These are phyloP conservation scores for Probosciger aterrimus DNA, from an alignment of 2,113 vertebrate species.

Conservation along the genomic window DNA sequence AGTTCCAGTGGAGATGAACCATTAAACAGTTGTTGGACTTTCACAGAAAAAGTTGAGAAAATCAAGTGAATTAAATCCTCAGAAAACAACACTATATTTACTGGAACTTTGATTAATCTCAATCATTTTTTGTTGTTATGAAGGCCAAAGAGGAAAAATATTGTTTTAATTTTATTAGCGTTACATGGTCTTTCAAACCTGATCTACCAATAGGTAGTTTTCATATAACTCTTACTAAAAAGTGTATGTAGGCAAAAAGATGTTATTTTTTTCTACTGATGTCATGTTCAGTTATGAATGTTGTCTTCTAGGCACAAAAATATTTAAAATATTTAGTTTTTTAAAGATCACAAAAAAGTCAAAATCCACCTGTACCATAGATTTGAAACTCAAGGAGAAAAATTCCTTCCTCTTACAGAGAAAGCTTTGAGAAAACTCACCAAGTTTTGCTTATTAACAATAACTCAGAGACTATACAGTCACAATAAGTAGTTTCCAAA, in stretches of 20 bases:
- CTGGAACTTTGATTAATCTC: neutral
- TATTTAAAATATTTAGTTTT: neutral
- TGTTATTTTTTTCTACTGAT: neutral
- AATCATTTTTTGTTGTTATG: neutral
- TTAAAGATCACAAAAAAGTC: neutral
- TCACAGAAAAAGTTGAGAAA: neutral
- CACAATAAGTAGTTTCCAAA: neutral
- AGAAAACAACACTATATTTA: neutral
- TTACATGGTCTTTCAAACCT: neutral
- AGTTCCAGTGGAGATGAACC: neutral
- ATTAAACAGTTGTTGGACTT: neutral
- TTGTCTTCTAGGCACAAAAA: neutral
- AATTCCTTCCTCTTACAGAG: neutral
- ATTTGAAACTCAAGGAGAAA: neutral
- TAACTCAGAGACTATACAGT: neutral
- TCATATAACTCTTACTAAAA: neutral
- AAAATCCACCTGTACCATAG: neutral
- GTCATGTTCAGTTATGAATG: neutral
- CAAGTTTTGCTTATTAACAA: neutral
- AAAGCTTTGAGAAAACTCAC: neutral
- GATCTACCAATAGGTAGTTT: neutral
- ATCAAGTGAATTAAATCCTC: neutral
- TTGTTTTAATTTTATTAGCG: neutral
- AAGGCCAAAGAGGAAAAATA: neutral
- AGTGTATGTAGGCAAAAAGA: neutral